phyloP scores from a whole-genome alignment of 2,113 vertebrate genomes.

The Cepphus grylle region DNA sequence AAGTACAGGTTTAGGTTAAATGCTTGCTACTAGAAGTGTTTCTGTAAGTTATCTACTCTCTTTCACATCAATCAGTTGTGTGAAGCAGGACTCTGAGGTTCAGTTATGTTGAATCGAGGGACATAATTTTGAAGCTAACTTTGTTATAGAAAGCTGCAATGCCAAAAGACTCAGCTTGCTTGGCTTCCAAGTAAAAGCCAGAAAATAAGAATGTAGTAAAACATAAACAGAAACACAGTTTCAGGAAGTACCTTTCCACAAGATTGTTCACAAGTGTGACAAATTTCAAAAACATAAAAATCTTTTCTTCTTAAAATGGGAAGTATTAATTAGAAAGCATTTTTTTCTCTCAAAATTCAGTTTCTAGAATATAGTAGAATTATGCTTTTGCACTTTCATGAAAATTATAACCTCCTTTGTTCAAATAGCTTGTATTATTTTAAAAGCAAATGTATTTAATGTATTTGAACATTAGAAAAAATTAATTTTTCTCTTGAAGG shows the following conservation, averaged over 20 bases:
- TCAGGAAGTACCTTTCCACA: neutral
- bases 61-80: neutral
- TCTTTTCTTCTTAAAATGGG: neutral
- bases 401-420: neutral
- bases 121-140: neutral
- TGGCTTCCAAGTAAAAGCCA: neutral
- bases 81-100: neutral
- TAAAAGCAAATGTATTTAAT: neutral
- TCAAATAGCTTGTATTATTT: neutral
- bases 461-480: neutral
- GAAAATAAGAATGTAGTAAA: neutral
- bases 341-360: neutral
- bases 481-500: neutral
- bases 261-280: neutral
- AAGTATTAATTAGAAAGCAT: neutral
- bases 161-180: neutral
- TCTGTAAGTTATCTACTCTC: neutral
- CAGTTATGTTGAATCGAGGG: neutral
- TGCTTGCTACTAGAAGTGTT: neutral
- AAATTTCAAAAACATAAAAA: neutral
- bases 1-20: neutral
- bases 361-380: neutral
- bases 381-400: neutral
- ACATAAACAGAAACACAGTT: neutral
- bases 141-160: neutral